Percentiles rank a stretch among this genome's conserved stretches.
phyloP scores from a whole-genome alignment of 2,113 vertebrate species.

The Heteronetta atricapilla region DNA sequence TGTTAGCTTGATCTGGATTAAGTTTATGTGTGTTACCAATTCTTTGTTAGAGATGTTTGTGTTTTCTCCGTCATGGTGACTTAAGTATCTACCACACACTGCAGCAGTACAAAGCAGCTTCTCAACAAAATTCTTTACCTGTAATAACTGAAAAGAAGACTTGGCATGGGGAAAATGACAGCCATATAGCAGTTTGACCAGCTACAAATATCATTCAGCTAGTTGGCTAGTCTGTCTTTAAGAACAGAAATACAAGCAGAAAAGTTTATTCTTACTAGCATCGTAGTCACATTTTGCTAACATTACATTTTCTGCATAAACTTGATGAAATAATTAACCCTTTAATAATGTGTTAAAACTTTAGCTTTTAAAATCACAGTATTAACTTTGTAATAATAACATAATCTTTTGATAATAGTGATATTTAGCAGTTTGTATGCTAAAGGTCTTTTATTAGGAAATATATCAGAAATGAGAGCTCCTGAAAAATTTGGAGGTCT shows the following conservation, averaged over 20 bases:
- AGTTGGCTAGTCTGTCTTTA: not conserved
- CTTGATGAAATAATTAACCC: not conserved
- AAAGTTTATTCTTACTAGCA: not conserved
- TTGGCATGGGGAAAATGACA: not conserved
- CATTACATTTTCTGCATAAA: not conserved
- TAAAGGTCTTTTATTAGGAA: not conserved
- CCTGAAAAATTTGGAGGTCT: not conserved
- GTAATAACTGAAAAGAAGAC: not conserved
- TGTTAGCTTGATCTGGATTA: not conserved
- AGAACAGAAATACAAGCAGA: not conserved
- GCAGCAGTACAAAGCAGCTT: not conserved
- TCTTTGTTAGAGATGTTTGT: not conserved
- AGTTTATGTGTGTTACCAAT: not conserved
- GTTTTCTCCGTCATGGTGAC: not conserved
- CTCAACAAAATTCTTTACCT: not conserved
- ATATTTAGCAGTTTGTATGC: not conserved
- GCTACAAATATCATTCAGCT: not conserved
- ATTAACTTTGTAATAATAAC: not conserved
- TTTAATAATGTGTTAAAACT: not conserved
- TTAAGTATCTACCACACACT: not conserved
- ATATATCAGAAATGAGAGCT: not conserved
- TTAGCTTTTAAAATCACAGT: not conserved
- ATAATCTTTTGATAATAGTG: not conserved
- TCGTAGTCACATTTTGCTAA: not conserved
- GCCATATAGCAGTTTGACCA: not conserved